phyloP scores from a whole-genome alignment of 2,797 vertebrate species.

The Peromyscus melanophrys region DNA sequence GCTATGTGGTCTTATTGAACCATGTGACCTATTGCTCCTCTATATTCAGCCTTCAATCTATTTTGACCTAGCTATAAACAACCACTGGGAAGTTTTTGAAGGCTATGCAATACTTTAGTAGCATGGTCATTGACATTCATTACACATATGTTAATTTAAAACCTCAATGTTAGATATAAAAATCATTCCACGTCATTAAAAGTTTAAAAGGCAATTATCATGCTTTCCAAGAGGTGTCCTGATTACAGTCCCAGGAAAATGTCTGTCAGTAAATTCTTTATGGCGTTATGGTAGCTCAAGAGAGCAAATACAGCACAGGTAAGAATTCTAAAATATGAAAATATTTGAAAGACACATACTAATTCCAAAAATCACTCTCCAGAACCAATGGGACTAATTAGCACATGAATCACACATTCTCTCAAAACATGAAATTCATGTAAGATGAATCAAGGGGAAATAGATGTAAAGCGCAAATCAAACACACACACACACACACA shows the following conservation, averaged over 20 bases:
- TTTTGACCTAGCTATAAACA: constrained; percentile 10
- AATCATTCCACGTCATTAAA: constrained; percentile 71
- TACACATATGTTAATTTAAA: constrained; percentile 58
- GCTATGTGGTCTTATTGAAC: neutral
- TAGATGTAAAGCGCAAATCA: constrained; percentile 37
- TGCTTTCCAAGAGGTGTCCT: constrained; percentile 77
- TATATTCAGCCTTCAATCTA: neutral
- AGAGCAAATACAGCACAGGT: constrained; percentile 78
- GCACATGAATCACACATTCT: constrained; percentile 76
- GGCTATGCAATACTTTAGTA: constrained; percentile 9
- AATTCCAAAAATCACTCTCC: constrained; percentile 80
- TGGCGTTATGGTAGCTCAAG: constrained; percentile 84
- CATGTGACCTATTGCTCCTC: neutral
- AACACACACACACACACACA: neutral
- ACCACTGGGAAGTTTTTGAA: constrained; percentile 16
- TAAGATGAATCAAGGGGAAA: constrained; percentile 55
- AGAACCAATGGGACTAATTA: constrained; percentile 72
- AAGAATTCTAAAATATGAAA: constrained; percentile 82
- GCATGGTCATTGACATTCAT: constrained; percentile 43
- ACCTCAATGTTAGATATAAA: constrained; percentile 74
- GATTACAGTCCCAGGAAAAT: constrained; percentile 83
- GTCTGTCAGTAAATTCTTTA: constrained; percentile 81
- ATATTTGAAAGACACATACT: constrained; percentile 80
- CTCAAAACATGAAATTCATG: constrained; percentile 27
- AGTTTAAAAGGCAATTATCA: constrained; percentile 74